phyloP scores from a whole-genome alignment of 2,888 invertebrate species.

The Sipha maydis region DNA sequence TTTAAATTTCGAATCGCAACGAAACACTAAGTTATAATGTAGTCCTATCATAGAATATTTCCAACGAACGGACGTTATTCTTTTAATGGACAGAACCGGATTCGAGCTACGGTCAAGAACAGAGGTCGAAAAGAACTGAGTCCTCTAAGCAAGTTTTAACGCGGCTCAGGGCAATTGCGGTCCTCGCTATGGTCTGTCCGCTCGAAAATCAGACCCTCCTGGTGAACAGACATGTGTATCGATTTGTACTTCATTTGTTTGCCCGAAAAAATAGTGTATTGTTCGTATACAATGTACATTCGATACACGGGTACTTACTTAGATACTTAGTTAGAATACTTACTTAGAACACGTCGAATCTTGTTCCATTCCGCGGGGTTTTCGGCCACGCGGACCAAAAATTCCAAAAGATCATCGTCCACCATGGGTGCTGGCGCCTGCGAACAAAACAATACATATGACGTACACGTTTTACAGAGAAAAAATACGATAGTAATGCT shows the following conservation, averaged over 20 bases:
- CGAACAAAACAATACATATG: not conserved
- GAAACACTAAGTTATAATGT: too few relatives aligned
- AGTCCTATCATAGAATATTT: too few relatives aligned
- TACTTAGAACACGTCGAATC: conserved; percentile 64
- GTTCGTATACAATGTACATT: not conserved
- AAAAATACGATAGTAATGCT: too few relatives aligned
- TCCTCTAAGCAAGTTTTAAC: too few relatives aligned
- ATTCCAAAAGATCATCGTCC: conserved; percentile 64
- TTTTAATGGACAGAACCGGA: too few relatives aligned
- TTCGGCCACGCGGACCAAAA: conserved; percentile 64
- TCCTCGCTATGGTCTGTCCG: too few relatives aligned
- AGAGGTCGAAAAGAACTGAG: not conserved
- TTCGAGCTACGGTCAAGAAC: too few relatives aligned
- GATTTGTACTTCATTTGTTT: not conserved
- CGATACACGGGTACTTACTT: not conserved
- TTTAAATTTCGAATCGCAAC: too few relatives aligned
- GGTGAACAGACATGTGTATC: not conserved
- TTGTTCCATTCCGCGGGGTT: conserved; percentile 64
- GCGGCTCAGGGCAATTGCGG: too few relatives aligned
- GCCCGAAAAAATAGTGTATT: not conserved
- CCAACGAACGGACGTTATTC: too few relatives aligned
- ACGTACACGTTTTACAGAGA: too few relatives aligned
- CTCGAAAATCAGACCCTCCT: too few relatives aligned
- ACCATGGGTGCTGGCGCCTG: conserved; percentile 27
- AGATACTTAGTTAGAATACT: conserved; percentile 36